These are phyloP conservation scores for Plebejus argus DNA, from an alignment of 2,888 invertebrate species.

Conservation along the genomic window DNA sequence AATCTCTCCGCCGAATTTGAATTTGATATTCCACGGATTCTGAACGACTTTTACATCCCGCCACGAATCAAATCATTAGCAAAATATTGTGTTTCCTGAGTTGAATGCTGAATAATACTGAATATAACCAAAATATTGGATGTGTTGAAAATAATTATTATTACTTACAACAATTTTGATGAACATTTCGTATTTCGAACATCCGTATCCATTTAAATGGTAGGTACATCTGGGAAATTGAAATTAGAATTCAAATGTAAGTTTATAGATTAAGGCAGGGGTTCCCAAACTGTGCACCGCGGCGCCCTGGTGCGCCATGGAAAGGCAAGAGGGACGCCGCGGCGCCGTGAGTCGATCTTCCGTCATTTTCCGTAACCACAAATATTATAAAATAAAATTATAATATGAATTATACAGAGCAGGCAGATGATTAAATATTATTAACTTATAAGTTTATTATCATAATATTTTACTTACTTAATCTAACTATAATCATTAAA, in stretches of 20 bases:
- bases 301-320: too few species aligned
- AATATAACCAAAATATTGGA: conserved; percentile 7
- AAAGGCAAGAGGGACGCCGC: too few species aligned
- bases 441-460: too few species aligned
- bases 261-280: not conserved
- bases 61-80: conserved; percentile 20
- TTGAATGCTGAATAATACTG: not conserved
- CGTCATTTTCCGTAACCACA: too few species aligned
- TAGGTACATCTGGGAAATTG: not conserved
- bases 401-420: too few species aligned
- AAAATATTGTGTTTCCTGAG: not conserved
- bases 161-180: conserved; percentile 1
- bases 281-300: too few species aligned
- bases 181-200: not conserved
- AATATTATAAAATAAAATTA: too few species aligned
- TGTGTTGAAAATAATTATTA: not conserved
- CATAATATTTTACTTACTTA: too few species aligned
- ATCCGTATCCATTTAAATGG: not conserved
- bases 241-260: not conserved
- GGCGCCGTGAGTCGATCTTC: too few species aligned
- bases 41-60: conserved; percentile 23
- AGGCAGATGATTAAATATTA: too few species aligned
- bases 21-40: conserved; percentile 60
- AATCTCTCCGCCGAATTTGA: conserved; percentile 59
- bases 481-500: too few species aligned